Evolutionary conservation across 2,113 vertebrate genomes (phyloP), one percentile per base, ranked within the genome.

Genomic region (Nerophis lumbriciformis): DNA sequence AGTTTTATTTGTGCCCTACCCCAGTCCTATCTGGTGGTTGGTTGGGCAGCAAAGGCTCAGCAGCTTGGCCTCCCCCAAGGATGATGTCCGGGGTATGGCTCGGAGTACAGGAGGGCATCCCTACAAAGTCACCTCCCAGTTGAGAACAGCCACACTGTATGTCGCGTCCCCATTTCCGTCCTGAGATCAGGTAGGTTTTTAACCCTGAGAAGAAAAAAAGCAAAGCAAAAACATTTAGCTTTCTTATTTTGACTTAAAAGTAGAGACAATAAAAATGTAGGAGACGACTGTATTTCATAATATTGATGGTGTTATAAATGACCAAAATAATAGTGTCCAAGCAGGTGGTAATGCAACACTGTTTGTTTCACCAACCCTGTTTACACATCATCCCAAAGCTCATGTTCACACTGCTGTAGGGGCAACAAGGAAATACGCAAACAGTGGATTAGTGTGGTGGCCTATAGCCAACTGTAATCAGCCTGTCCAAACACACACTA

Each of bases 121-220:
- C 87, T 67, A 57, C 50, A 1, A 79, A 62, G 64, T 94, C 92
- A 63, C 82, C 83, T 37, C 89, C 77, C 0, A 79, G 59, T 53
- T 94, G 93, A 1, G 92, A 87, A 37, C 93, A 95, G 87, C 89
- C 91, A 78, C 93, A 95, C 12, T 85, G 90, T 35, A 85, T 78
- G 19, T 90, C 90, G 66, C 90, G 88, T 76, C 92, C 85, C 48
- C 78, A 73, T 88, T 91, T 94, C 87, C 90, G 92, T 54, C 96
- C 96, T 5, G 96, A 96, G 83, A 98, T 97, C 88, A 98, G 90
- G 80, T 93, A 97, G 35, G 96, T 98, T 88, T 94, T 94, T 78
- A 96, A 79, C 61, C 94, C 96, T 98, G 76, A 55, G 28, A 28
- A 28, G 3, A 72, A 48, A 74, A 74, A 68, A 35, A 79, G 9